phyloP scores from a whole-genome alignment of 2,888 invertebrate species.

The Zygothrica quintamaculata region DNA sequence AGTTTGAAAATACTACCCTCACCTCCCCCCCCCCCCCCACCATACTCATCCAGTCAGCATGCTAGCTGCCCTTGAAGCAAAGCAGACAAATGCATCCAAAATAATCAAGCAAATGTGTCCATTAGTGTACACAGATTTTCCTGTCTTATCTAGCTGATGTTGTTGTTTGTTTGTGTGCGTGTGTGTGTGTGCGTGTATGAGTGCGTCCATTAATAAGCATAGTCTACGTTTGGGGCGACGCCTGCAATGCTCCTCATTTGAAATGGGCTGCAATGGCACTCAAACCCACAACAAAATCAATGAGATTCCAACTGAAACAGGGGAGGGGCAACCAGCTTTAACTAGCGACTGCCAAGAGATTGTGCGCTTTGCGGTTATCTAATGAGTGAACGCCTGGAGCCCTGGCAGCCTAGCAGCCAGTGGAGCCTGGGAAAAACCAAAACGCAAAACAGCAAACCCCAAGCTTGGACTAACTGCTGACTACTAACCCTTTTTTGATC shows the following conservation, averaged over 20 bases:
- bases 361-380: conserved; percentile 58
- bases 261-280: conserved; percentile 32
- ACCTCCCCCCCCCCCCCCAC: neutral
- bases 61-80: conserved; percentile 15
- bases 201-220: conserved; percentile 58
- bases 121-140: conserved; percentile 34
- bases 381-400: conserved; percentile 50
- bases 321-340: neutral
- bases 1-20: neutral
- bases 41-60: too few relatives aligned
- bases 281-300: neutral
- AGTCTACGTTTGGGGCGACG: conserved; percentile 49
- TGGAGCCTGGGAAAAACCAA: conserved; percentile 16
- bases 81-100: conserved; percentile 22
- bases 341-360: conserved; percentile 41
- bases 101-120: conserved; percentile 42
- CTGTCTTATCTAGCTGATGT: conserved; percentile 4
- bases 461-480: conserved; percentile 2
- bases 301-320: neutral
- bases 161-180: conserved; percentile 1
- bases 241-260: conserved; percentile 47
- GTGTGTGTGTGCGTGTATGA: conserved; percentile 13
- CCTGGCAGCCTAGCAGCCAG: too few relatives aligned
- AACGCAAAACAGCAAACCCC: conserved; percentile 9
- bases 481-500: conserved; percentile 46